Conservation (phyloP, 2,113 vertebrate genomes). For the Panthera tigris region DNA sequence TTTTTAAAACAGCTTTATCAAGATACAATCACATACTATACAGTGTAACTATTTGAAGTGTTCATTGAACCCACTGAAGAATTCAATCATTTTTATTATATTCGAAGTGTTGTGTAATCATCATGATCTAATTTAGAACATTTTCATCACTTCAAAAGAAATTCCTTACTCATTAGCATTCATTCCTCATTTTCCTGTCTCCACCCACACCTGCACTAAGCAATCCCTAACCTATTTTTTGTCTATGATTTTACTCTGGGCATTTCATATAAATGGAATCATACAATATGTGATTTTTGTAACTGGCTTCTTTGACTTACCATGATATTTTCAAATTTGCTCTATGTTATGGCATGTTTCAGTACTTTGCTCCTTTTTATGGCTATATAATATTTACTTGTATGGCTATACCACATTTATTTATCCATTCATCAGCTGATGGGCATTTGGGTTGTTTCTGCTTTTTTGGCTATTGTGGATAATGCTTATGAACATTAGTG, state of each 20-base stretch:
- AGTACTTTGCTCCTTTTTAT: neutral
- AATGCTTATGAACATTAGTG: neutral
- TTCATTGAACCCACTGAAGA: neutral
- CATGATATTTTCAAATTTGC: neutral
- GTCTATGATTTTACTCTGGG: neutral
- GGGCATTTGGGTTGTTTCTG: neutral
- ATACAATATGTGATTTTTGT: neutral
- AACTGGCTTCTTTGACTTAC: neutral
- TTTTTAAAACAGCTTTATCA: neutral
- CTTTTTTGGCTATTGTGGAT: neutral
- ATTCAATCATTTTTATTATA: neutral
- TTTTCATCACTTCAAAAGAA: constrained; percentile 3
- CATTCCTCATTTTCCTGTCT: neutral
- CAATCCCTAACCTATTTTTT: neutral
- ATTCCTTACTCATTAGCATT: neutral
- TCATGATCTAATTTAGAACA: neutral
- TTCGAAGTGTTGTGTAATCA: neutral
- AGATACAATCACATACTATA: neutral
- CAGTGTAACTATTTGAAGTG: neutral
- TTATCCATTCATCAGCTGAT: neutral
- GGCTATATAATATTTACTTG: neutral
- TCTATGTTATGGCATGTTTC: neutral
- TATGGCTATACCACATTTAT: neutral
- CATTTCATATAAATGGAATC: constrained; percentile 22
- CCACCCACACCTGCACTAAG: neutral